Percentiles rank a stretch among this genome's conserved stretches.
Evolutionary conservation across 2,797 vertebrate species (phyloP).

Genomic region (Bradypodion pumilum): DNA sequence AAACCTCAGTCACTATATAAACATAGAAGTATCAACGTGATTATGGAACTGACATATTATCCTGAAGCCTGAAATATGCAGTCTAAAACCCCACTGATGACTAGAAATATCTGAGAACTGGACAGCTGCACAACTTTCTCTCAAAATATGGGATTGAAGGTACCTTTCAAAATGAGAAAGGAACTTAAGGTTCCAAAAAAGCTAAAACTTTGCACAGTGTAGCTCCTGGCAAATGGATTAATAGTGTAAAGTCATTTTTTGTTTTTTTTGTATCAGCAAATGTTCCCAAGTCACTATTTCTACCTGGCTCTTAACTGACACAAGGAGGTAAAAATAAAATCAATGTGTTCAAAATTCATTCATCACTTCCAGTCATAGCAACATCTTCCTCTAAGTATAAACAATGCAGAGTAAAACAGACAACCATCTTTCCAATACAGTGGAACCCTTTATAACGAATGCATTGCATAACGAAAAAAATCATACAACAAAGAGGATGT

Average conservation of each 20-base stretch:
- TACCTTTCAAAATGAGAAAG: neutral
- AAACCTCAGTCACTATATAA: neutral
- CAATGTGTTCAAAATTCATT: neutral
- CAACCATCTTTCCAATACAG: neutral
- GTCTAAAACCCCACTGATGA: neutral
- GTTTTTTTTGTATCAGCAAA: too few species aligned
- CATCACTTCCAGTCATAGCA: neutral
- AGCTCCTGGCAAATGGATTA: neutral
- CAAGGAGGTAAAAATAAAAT: neutral
- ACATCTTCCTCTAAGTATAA: neutral
- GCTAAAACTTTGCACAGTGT: neutral
- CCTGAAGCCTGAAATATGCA: neutral
- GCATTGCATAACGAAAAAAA: too few species aligned
- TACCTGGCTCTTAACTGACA: neutral
- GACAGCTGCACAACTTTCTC: neutral
- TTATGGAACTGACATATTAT: neutral
- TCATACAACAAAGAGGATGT: too few species aligned
- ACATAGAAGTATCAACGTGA: neutral
- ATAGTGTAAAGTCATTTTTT: too few species aligned
- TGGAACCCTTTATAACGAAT: too few species aligned
- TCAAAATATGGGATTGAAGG: neutral
- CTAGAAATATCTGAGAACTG: neutral
- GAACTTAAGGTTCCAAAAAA: neutral
- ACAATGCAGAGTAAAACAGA: neutral
- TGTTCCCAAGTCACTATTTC: too few species aligned